Base-by-base conservation (phyloP, 2,888 invertebrate genomes). In the Dermolepida albohirtum region DNA sequence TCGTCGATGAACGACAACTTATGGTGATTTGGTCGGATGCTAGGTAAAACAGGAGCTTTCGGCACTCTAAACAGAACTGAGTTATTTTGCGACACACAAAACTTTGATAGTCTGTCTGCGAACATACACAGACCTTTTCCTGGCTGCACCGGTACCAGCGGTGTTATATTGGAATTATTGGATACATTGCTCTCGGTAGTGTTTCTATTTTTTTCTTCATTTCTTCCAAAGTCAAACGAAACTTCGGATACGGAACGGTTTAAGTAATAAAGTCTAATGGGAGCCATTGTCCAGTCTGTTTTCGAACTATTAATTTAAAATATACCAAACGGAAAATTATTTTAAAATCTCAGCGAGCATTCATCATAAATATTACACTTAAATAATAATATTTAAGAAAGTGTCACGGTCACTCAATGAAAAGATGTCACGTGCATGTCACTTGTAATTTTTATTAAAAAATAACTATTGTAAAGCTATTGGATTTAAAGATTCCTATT, bases 111-210 rank as follows among this genome's bases (percentile, higher is more conserved):
- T 44, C 44, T 59, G 12, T 44, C 8, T 6, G 41, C 43, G 29
- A 59, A 59, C 59, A 44, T 59, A 10, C 16, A 14, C 29, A 59
- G 14, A 44, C 59, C 59, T 44, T 59, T 59, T 59, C 59, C 59
- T 10, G 59, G 59, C 5, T 14, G 44, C 5, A 40, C 7, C 1
- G 59, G 59, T 27, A 29, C 6, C 4, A 59, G 43, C 0, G 1
- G 14, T 11, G 44, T 43, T 2, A 2, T 16, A 7, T 54, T 41
- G 5, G 14, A 11, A 44, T 43, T 43, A 1, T 16, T n/a, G 1
- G 16, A 16, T 55, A 4, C 40, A 4, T 57, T 57, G 10, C 12
- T 1, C 14, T 47, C 16, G 4, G 5, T 2, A 10, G 16, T 14
- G 14, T 34, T 10, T 34, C 6, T 6, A 34, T 34, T 8, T 40